phyloP scores from a whole-genome alignment of 2,888 invertebrate genomes.

The Agriopis aurantiaria region DNA sequence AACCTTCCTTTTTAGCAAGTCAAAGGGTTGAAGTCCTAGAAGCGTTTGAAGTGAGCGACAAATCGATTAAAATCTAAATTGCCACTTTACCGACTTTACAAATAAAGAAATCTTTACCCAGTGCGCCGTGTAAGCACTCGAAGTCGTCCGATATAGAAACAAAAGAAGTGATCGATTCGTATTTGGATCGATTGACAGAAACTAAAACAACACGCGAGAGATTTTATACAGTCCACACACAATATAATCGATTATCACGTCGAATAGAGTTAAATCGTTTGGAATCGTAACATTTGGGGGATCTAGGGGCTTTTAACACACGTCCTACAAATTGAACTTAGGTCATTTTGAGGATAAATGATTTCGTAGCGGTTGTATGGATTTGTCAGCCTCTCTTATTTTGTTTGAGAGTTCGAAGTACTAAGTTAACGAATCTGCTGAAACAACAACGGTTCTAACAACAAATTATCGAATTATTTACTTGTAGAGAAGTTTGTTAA shows the following conservation, averaged over 20 bases:
- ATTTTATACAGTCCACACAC: constrained; percentile 12
- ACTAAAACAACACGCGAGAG: constrained; percentile 20
- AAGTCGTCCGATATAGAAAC: constrained; percentile 16
- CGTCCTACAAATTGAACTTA: constrained; percentile 18
- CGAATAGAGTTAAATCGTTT: constrained; percentile 18
- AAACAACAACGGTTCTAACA: background rate
- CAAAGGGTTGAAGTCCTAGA: constrained; percentile 1
- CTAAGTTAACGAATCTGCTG: background rate
- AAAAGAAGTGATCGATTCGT: constrained; percentile 20
- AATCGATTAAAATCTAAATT: constrained; percentile 16
- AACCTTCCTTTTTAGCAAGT: background rate
- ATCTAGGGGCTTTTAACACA: constrained; percentile 8
- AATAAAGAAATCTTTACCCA: constrained; percentile 13
- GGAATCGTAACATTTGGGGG: constrained; percentile 13
- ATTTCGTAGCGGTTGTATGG: constrained; percentile 22
- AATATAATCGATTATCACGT: constrained; percentile 19
- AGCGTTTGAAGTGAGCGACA: constrained; percentile 11
- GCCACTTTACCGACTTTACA: constrained; percentile 12
- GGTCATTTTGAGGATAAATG: constrained; percentile 14
- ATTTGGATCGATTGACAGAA: constrained; percentile 17
- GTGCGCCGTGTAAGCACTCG: constrained; percentile 16
- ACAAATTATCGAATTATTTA: background rate
- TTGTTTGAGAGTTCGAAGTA: background rate
- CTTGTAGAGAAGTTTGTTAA: background rate
- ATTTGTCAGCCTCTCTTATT: constrained; percentile 1